Base-by-base conservation (phyloP, 2,888 invertebrate species). In the Melinaea menophilus region DNA sequence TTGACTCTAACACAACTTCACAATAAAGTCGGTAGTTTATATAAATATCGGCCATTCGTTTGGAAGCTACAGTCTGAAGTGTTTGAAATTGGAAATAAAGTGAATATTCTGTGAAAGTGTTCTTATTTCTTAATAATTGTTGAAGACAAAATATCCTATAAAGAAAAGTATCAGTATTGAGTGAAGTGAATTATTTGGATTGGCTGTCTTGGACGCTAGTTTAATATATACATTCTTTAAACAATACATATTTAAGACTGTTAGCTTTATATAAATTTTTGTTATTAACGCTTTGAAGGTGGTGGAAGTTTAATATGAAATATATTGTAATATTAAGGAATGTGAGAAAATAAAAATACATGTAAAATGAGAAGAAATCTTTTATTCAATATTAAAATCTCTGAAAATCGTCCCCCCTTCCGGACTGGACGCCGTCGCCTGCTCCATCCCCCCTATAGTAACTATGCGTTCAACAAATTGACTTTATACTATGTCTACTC, bases 321-420 rank as follows among this genome's bases (percentile, higher is more conserved):
- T 9, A 41, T 9, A 41, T 3, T 9, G 9, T 41, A 9, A 41
- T 5, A 34, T 41, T 51, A 31, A 34, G n/a, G 12, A 22, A 37
- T 55, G 59, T 56, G 4, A 51, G 41, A 5, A 71, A 73, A 68
- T 70, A 69, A 74, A 73, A 72, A 33, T 56, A 41, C n/a, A 51
- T 48, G 47, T 58, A 62, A 65, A 67, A 66, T 69, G 70, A 72
- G 69, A 75, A 70, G 73, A 79, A 82, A 81, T 81, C 76, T 59
- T 81, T 84, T 85, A 81, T 81, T 83, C 75, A 79, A 80, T 79
- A 51, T 80, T 77, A 72, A 76, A 76, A 74, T 78, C 77, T 78
- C 73, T 73, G 74, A 73, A 71, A 71, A 68, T 64, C 65, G 51
- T 56, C 61, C 61, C 62, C 68, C 66, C 65, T 67, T 60, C 67